A percentile compares a stretch with the other conserved stretches of the same genome.
phyloP scores from a whole-genome alignment of 2,113 vertebrate genomes.

The Heterocephalus glaber region DNA sequence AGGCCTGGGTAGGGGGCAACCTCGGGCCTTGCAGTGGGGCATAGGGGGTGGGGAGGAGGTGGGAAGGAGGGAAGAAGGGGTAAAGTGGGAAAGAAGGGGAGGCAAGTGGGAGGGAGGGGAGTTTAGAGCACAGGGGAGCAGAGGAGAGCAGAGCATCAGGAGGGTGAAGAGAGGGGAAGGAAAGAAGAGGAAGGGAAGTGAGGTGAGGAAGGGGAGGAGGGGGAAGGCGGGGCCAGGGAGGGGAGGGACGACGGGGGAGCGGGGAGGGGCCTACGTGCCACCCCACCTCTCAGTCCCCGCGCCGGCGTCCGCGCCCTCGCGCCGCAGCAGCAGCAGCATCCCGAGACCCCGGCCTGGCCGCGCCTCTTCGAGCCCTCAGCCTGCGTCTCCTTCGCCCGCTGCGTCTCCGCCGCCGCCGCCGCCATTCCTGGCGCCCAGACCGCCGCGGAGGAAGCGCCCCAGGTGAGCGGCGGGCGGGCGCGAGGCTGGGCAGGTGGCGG shows the following conservation, averaged over 20 bases:
- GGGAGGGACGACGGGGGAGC: not conserved
- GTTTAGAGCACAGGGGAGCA: not conserved
- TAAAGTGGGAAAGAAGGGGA: not conserved
- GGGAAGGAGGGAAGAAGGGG: not conserved
- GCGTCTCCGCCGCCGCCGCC: not conserved
- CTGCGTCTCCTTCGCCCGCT: not conserved
- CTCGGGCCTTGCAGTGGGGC: not conserved
- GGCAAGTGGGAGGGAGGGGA: not conserved
- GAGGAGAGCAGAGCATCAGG: not conserved
- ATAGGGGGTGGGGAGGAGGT: no score
- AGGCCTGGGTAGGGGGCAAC: not conserved
- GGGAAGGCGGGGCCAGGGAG: not conserved
- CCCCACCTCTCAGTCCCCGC: conserved; percentile 36
- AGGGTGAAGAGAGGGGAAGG: not conserved
- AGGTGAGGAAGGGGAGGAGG: not conserved
- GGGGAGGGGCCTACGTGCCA: conserved; percentile 43
- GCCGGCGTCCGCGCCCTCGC: conserved; percentile 41
- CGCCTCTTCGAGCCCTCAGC: not conserved
- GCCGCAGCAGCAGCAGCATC: conserved; percentile 72
- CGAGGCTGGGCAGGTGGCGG: conserved; percentile 62
- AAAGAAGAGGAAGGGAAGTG: not conserved
- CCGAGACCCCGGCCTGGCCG: not conserved
- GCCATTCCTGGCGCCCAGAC: conserved; percentile 61
- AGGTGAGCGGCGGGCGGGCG: conserved; percentile 69
- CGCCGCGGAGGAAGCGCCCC: conserved; percentile 28